Conservation (phyloP, 2,888 invertebrate species). For the Azorinus chamasolen region DNA sequence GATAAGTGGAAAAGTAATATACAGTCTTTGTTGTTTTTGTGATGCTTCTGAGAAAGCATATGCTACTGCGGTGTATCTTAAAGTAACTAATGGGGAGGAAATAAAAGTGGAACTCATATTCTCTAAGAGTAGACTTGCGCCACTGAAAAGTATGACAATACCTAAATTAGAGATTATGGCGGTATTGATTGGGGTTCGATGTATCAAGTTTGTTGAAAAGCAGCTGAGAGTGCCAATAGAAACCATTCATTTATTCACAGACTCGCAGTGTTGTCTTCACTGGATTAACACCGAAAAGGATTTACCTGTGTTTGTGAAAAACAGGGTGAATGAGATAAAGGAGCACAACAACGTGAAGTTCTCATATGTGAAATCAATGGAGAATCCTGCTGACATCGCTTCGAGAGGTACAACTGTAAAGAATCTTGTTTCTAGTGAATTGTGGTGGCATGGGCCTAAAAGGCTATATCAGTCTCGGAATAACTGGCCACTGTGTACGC, state of each 20-base stretch:
- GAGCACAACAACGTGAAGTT: background rate
- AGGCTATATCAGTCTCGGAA: conserved; percentile 11
- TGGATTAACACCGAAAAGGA: conserved; percentile 9
- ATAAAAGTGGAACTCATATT: conserved; percentile 16
- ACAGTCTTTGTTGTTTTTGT: conserved; percentile 25
- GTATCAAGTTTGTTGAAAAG: conserved; percentile 8
- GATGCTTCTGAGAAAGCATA: conserved; percentile 33
- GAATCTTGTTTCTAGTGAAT: background rate
- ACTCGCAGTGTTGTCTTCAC: conserved; percentile 14
- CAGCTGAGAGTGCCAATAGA: conserved; percentile 9
- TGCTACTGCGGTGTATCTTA: conserved; percentile 18
- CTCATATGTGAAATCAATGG: conserved; percentile 7
- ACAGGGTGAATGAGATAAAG: conserved; percentile 23
- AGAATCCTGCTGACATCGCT: conserved; percentile 12
- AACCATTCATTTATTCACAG: conserved; percentile 1
- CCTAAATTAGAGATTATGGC: conserved; percentile 17
- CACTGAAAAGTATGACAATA: conserved; percentile 4
- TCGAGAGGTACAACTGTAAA: no score
- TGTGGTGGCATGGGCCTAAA: conserved; percentile 20
- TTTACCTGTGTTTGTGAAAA: conserved; percentile 12
- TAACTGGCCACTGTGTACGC: background rate
- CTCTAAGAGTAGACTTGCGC: conserved; percentile 34
- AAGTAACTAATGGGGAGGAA: conserved; percentile 6
- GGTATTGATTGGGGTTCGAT: conserved; percentile 11
- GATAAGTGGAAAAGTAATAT: no score